phyloP scores from a whole-genome alignment of 1,140 invertebrate species.

The Mya arenaria region DNA sequence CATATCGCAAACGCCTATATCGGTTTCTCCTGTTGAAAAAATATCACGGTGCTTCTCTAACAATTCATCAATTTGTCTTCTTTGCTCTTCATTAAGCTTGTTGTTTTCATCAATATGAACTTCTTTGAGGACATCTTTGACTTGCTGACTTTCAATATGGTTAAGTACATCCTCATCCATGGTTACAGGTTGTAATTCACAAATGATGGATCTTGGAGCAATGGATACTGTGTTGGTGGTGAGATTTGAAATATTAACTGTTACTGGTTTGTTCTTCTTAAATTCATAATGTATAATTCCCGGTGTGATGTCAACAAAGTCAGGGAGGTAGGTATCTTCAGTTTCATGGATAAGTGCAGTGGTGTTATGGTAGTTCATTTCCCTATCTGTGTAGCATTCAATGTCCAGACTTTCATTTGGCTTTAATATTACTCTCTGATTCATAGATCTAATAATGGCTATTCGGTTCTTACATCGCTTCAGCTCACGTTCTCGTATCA shows the following conservation, averaged over 20 bases:
- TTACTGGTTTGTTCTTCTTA: constrained; percentile 12
- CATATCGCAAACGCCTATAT: constrained; percentile 40
- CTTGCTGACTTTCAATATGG: not conserved
- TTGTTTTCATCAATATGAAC: not conserved
- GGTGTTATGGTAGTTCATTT: not conserved
- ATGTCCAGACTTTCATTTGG: constrained; percentile 22
- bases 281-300: not conserved
- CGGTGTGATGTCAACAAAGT: constrained; percentile 31
- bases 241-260: constrained; percentile 22
- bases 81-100: constrained; percentile 16
- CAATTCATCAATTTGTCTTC: not conserved
- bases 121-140: not conserved
- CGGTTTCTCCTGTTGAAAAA: constrained; percentile 46
- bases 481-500: constrained; percentile 4
- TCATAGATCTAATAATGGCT: constrained; percentile 12
- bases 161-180: not conserved
- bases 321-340: constrained; percentile 2
- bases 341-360: constrained; percentile 25
- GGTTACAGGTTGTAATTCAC: constrained; percentile 49
- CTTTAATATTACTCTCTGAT: not conserved
- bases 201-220: constrained; percentile 17
- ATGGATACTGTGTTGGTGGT: constrained; percentile 28
- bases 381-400: constrained; percentile 20
- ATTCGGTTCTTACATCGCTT: constrained; percentile 18
- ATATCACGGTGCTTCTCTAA: constrained; percentile 19